Evolutionary conservation across 2,888 invertebrate genomes (phyloP).

Genomic region (Hypena proboscidalis): DNA sequence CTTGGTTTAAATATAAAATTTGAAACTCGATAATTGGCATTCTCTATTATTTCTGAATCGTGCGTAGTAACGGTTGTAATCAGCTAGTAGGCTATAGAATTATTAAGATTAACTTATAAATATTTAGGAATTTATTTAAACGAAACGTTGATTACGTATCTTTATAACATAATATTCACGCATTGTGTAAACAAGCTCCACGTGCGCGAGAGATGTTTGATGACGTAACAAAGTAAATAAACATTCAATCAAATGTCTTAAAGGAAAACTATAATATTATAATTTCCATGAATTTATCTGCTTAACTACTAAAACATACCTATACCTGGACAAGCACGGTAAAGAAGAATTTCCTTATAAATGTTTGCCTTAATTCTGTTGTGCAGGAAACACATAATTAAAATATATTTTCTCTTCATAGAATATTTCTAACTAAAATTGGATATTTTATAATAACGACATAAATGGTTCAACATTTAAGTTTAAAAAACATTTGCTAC

Average conservation of each 20-base stretch:
- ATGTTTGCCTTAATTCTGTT: not conserved
- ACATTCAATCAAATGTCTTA: constrained; percentile 24
- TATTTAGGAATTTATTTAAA: constrained; percentile 20
- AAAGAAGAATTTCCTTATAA: not conserved
- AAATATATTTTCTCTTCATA: no score
- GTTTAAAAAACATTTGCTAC: no score
- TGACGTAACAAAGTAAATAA: constrained; percentile 37
- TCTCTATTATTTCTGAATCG: no score
- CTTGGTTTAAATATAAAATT: no score
- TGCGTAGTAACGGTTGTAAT: not conserved
- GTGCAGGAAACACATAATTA: no score
- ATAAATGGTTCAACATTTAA: no score
- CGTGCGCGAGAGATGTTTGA: constrained; percentile 25
- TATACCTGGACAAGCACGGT: no score
- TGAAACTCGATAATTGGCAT: no score
- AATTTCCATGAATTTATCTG: constrained; percentile 11
- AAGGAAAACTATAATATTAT: constrained; percentile 21
- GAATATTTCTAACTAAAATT: no score
- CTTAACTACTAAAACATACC: no score
- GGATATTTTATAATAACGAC: no score
- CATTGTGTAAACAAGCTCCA: constrained; percentile 21
- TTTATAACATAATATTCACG: constrained; percentile 12
- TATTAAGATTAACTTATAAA: constrained; percentile 17
- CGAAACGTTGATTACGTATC: constrained; percentile 17
- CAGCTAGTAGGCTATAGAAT: not conserved